Conservation (phyloP, 2,797 vertebrate species). For the Propithecus deckenii region DNA sequence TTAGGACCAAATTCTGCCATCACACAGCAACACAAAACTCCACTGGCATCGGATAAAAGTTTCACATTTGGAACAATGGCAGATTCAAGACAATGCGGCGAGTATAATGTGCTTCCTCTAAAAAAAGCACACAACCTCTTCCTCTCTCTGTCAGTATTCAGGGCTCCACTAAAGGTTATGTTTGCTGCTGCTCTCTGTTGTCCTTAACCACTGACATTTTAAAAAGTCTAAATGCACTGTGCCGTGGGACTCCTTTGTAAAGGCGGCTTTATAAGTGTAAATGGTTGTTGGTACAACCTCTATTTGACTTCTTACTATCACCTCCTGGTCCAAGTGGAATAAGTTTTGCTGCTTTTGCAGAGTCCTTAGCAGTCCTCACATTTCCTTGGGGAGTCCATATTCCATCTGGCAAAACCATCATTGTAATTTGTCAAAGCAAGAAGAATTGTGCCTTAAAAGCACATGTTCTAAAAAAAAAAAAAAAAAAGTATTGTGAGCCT, state of each 20-base stretch:
- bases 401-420: conserved; percentile 75
- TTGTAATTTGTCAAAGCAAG: conserved; percentile 75
- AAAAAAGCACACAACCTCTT: conserved; percentile 70
- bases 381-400: conserved; percentile 72
- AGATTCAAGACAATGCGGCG: conserved; percentile 68
- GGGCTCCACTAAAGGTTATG: conserved; percentile 77
- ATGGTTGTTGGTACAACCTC: conserved; percentile 46
- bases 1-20: conserved; percentile 76
- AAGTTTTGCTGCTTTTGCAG: conserved; percentile 58
- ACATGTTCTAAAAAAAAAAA: background rate
- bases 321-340: conserved; percentile 38
- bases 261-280: conserved; percentile 56
- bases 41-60: conserved; percentile 61
- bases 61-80: conserved; percentile 80
- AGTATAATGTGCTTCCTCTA: conserved; percentile 65
- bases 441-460: conserved; percentile 56
- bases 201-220: conserved; percentile 78
- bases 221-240: conserved; percentile 50
- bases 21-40: conserved; percentile 69
- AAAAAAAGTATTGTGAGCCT: conserved; percentile 37
- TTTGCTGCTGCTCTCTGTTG: conserved; percentile 70
- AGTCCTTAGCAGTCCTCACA: conserved; percentile 21
- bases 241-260: conserved; percentile 67
- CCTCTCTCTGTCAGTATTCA: conserved; percentile 12
- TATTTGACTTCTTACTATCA: conserved; percentile 71